A percentile compares a stretch with the other conserved stretches of the same genome.
Conservation (phyloP, 2,113 vertebrate species). For the Ia io region DNA sequence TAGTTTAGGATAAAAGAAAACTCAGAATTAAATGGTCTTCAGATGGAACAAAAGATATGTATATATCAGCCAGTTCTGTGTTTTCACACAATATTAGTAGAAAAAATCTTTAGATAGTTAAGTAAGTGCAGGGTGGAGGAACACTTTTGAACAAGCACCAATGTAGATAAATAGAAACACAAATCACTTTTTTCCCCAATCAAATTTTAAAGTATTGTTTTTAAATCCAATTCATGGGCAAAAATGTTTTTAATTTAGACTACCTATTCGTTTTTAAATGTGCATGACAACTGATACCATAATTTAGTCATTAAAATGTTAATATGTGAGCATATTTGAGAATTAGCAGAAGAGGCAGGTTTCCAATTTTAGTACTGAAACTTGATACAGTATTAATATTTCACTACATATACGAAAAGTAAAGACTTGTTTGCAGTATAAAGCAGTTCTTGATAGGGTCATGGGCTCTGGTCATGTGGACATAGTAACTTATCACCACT, state of each 20-base stretch:
- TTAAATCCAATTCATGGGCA: not conserved
- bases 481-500: not conserved
- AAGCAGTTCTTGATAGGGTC: not conserved
- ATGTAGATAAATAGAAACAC: slow-evolving; percentile 19
- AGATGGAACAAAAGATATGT: not conserved
- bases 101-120: not conserved
- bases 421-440: not conserved
- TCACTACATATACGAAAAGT: not conserved
- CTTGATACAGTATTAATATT: not conserved
- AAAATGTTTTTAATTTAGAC: slow-evolving; percentile 27
- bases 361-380: not conserved
- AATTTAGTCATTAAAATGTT: slow-evolving; percentile 33
- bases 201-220: slow-evolving; percentile 31
- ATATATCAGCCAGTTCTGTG: not conserved
- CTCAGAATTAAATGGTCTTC: slow-evolving; percentile 17
- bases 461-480: not conserved
- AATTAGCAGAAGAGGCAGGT: not conserved
- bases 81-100: not conserved
- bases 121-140: not conserved
- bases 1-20: not conserved
- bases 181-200: not conserved
- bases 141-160: not conserved
- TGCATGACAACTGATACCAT: not conserved
- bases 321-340: not conserved
- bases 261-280: not conserved